Evolutionary conservation across 2,888 invertebrate genomes (phyloP), one percentile per base, ranked within the genome.

Genomic region (Ctenicera cuprea): DNA sequence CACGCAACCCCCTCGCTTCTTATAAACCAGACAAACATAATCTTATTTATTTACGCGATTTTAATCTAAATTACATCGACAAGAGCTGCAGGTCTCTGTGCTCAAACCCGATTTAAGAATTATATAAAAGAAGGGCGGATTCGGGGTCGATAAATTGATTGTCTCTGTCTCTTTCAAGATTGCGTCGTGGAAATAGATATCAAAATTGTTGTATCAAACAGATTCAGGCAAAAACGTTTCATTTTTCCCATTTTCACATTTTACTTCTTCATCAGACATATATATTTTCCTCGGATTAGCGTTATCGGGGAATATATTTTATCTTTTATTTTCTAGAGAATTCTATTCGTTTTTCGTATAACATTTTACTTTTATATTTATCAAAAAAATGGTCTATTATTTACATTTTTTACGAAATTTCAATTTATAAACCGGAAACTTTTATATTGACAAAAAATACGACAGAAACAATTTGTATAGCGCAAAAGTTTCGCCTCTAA

Each of bases 211-310:
- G 22, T 30, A 52, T 26, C 52, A 52, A 52, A 20, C 52, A 26
- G 52, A 18, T 52, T 52, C 52, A 14, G 8, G 52, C 52, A 52
- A 52, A 52, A 52, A 52, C 52, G 22, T n/a, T 22, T 52, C 52
- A 52, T 52, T 52, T 52, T 30, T 52, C 52, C 52, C 20, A 22
- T 33, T 52, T 26, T 52, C 52, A 30, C 52, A 52, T 52, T 52
- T 52, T 52, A 52, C 26, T 26, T 22, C 52, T 52, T 52, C 14
- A 52, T 52, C 52, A 52, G 18, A 52, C 52, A 52, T 18, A 52
- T 50, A 50, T 12, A 5, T 52, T 22, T 16, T 52, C 14, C 9
- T 20, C 52, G 52, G 52, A 52, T 52, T 52, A 52, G 18, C 18
- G 18, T 18, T 18, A 45, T 18, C 5, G 5, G 26, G 26, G 26